Conservation (phyloP, 1,140 invertebrate species). For the Drosophila rhopaloa region DNA sequence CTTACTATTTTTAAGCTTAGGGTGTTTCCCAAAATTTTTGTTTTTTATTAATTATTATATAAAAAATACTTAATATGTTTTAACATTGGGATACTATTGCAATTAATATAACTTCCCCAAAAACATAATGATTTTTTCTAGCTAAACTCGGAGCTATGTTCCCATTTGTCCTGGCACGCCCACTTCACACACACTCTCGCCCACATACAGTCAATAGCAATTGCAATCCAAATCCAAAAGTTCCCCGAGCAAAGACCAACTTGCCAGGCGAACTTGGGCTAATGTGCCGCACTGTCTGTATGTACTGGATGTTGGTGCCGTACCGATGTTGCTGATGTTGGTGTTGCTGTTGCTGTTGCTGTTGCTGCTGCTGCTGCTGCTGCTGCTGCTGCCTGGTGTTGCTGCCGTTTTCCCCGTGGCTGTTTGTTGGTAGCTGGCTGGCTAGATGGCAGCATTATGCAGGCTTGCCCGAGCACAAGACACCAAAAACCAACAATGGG, state of each 20-base stretch:
- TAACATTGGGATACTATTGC: too few species aligned
- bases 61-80: too few species aligned
- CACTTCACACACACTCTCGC: neutral
- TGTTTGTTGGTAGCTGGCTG: conserved; percentile 37
- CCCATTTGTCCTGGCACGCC: conserved; percentile 1
- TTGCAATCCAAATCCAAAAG: conserved; percentile 24
- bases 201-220: conserved; percentile 41
- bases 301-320: conserved; percentile 2
- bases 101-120: too few species aligned
- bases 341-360: conserved; percentile 5
- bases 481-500: conserved; percentile 57
- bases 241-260: conserved; percentile 32
- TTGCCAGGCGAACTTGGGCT: conserved; percentile 48
- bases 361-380: neutral
- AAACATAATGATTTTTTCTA: neutral
- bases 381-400: conserved; percentile 19
- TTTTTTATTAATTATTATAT: too few species aligned
- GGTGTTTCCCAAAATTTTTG: too few species aligned
- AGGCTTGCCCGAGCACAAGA: conserved; percentile 52
- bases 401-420: conserved; percentile 29
- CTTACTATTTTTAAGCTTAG: too few species aligned
- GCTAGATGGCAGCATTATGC: conserved; percentile 38
- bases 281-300: conserved; percentile 52
- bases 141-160: neutral
- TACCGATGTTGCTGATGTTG: conserved; percentile 8